Conservation (phyloP, 2,797 vertebrate genomes). For the Coregonus sp. region DNA sequence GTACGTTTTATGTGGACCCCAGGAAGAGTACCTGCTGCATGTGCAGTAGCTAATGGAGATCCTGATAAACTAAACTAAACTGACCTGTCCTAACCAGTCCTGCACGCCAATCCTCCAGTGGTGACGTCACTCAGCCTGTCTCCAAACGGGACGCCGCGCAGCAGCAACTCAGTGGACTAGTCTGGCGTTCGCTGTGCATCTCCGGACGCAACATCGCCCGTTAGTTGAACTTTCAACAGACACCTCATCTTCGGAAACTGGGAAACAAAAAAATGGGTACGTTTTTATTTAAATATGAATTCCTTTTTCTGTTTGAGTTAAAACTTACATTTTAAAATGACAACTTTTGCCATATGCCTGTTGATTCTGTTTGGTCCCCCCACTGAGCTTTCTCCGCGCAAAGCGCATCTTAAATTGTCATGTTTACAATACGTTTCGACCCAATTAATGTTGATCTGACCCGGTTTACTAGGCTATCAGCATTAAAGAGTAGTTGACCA, state of each 20-base stretch:
- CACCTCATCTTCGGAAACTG: conserved; percentile 50
- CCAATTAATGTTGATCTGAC: conserved; percentile 50
- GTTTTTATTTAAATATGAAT: conserved; percentile 1
- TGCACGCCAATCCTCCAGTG: conserved; percentile 50
- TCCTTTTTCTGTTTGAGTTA: background rate
- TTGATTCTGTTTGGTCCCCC: background rate
- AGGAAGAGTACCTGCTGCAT: no score
- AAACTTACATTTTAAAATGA: background rate
- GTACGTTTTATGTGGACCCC: no score
- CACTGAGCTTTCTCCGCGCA: background rate
- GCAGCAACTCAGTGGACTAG: conserved; percentile 37
- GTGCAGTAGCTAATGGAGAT: no score
- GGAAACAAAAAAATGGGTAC: conserved; percentile 68
- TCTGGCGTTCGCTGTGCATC: conserved; percentile 64
- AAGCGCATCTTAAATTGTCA: background rate
- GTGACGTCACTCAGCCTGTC: conserved; percentile 72
- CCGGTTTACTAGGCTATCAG: conserved; percentile 46
- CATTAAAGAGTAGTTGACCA: conserved; percentile 52
- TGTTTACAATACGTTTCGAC: background rate
- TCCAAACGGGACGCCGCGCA: conserved; percentile 58
- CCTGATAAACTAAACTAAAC: no score
- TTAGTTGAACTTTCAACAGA: conserved; percentile 51
- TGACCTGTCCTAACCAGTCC: conserved; percentile 10
- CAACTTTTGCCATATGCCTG: conserved; percentile 1
- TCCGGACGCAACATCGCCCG: conserved; percentile 60